Evolutionary conservation across 2,797 vertebrate species (phyloP).

Genomic region (Trachops cirrhosus): DNA sequence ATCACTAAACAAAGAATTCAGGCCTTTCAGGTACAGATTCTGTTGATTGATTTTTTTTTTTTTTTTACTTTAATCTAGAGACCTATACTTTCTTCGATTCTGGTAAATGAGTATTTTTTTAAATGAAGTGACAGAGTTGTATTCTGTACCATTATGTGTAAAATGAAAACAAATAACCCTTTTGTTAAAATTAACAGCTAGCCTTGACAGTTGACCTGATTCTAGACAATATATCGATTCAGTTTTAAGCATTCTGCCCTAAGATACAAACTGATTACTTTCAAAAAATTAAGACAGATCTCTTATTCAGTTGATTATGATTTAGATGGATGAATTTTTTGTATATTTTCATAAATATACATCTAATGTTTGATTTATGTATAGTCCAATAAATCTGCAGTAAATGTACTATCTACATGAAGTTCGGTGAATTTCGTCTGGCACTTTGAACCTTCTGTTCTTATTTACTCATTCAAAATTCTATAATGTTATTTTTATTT

Average conservation of each 20-base stretch:
- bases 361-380: neutral
- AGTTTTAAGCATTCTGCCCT: neutral
- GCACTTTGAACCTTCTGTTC: neutral
- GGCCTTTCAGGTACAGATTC: constrained; percentile 77
- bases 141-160: neutral
- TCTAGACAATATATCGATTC: neutral
- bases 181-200: constrained; percentile 7
- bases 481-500: neutral
- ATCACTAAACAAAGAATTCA: constrained; percentile 60
- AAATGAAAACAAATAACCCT: constrained; percentile 33
- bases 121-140: neutral
- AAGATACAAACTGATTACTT: neutral
- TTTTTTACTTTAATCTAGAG: neutral
- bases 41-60: neutral
- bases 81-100: neutral
- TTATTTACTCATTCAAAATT: neutral
- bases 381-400: neutral
- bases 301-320: neutral
- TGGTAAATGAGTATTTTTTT: neutral
- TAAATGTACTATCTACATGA: neutral
- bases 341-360: neutral
- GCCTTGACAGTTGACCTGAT: neutral
- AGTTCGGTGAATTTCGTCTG: neutral
- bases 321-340: neutral
- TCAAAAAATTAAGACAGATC: neutral